phyloP scores from a whole-genome alignment of 2,797 vertebrate species.

The Hypotaenidia philippensis region DNA sequence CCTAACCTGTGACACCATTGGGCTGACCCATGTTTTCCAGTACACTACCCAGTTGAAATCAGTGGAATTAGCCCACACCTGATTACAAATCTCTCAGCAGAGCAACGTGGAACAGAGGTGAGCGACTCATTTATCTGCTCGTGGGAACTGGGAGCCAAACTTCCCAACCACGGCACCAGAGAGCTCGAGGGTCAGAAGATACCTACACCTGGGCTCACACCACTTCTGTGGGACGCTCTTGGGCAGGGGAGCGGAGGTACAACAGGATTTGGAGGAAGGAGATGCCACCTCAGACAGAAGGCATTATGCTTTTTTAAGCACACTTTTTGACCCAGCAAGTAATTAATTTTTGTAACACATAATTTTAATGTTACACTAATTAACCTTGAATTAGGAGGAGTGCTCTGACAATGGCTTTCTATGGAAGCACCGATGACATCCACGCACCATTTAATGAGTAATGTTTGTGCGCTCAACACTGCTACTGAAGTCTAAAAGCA shows the following conservation, averaged over 20 bases:
- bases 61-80: slow-evolving; percentile 15
- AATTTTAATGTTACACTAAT: slow-evolving; percentile 82
- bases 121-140: slow-evolving; percentile 70
- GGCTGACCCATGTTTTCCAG: background rate
- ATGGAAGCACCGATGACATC: slow-evolving; percentile 53
- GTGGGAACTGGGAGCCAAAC: slow-evolving; percentile 51
- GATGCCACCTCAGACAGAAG: slow-evolving; percentile 25
- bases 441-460: slow-evolving; percentile 33
- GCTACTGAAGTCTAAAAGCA: background rate
- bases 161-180: slow-evolving; percentile 54
- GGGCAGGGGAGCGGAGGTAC: background rate
- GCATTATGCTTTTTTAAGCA: slow-evolving; percentile 60
- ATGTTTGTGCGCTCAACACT: slow-evolving; percentile 17
- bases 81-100: slow-evolving; percentile 59
- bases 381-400: slow-evolving; percentile 80
- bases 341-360: slow-evolving; percentile 80
- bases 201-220: slow-evolving; percentile 51
- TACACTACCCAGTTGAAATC: background rate
- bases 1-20: background rate
- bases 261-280: slow-evolving; percentile 55
- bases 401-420: slow-evolving; percentile 77
- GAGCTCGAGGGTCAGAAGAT: slow-evolving; percentile 8
- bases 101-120: slow-evolving; percentile 46
- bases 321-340: slow-evolving; percentile 72
- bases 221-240: slow-evolving; percentile 1